Percentiles rank a stretch among this genome's conserved stretches.
Evolutionary conservation across 2,797 vertebrate species (phyloP).

Genomic region (Spondyliosoma cantharus): DNA sequence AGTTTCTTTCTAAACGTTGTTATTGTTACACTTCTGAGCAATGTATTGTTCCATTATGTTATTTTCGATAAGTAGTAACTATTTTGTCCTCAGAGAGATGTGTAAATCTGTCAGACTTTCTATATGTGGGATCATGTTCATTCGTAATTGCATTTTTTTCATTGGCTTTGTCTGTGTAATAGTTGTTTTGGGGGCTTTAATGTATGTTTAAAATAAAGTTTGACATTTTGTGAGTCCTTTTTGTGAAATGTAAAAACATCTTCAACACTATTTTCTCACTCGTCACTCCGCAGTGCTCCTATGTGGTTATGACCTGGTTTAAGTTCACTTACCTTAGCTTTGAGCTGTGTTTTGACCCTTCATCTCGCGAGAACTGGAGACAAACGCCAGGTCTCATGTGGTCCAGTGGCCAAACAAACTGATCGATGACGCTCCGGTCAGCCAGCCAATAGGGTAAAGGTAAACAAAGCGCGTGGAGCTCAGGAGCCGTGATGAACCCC

Average conservation of each 20-base stretch:
- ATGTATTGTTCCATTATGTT: too few relatives aligned
- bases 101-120: too few relatives aligned
- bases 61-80: too few relatives aligned
- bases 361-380: slow-evolving; percentile 39
- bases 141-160: too few relatives aligned
- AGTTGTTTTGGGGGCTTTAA: too few relatives aligned
- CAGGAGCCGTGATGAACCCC: neutral
- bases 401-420: neutral
- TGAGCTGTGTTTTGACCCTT: neutral
- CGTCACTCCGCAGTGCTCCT: neutral
- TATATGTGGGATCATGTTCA: too few relatives aligned
- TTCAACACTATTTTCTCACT: neutral
- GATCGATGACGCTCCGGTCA: slow-evolving; percentile 6
- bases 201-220: too few relatives aligned
- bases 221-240: too few relatives aligned
- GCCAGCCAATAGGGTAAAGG: slow-evolving; percentile 44
- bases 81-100: too few relatives aligned
- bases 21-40: too few relatives aligned
- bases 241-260: neutral
- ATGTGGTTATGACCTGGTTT: neutral
- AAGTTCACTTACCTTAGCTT: neutral
- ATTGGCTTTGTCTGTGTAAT: too few relatives aligned
- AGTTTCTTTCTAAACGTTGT: too few relatives aligned
- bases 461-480: slow-evolving; percentile 33
- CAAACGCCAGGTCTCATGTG: neutral